Evolutionary conservation across 2,888 invertebrate species (phyloP).

Genomic region (Leptinotarsa juncta): DNA sequence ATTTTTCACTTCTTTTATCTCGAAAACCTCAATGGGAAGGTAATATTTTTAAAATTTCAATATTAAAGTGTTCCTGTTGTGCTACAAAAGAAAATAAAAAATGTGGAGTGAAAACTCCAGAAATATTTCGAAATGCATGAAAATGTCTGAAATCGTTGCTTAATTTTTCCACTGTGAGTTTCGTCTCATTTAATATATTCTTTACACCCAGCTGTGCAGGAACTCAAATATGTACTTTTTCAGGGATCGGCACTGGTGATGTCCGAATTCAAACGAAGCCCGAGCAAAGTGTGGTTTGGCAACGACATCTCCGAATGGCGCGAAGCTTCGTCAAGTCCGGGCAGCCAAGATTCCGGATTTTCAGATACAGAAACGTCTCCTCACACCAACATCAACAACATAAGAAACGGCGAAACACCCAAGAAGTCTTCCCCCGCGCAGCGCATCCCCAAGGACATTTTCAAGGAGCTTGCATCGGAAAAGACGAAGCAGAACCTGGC

Average conservation of each 20-base stretch:
- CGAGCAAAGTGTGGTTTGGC: slow-evolving; percentile 78
- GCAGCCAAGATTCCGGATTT: slow-evolving; percentile 81
- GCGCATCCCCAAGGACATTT: slow-evolving; percentile 56
- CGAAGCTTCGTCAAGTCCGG: slow-evolving; percentile 73
- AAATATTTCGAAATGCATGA: too few relatives aligned
- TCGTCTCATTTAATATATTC: too few relatives aligned
- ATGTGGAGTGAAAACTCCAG: too few relatives aligned
- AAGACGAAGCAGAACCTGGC: slow-evolving; percentile 52
- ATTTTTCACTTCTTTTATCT: too few relatives aligned
- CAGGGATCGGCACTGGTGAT: slow-evolving; percentile 60
- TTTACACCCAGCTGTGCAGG: too few relatives aligned
- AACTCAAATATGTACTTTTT: slow-evolving; percentile 17
- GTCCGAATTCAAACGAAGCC: slow-evolving; percentile 76
- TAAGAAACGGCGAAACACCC: slow-evolving; percentile 51
- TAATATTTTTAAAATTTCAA: too few relatives aligned
- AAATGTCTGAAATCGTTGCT: too few relatives aligned
- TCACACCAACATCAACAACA: slow-evolving; percentile 60
- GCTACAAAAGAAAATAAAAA: too few relatives aligned
- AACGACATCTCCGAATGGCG: slow-evolving; percentile 58
- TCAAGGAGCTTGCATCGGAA: slow-evolving; percentile 51
- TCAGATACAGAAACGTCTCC: slow-evolving; percentile 81
- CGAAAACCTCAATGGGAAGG: too few relatives aligned
- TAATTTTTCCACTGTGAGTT: too few relatives aligned
- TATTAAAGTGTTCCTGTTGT: too few relatives aligned
- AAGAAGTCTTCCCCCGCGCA: slow-evolving; percentile 37